Base-by-base conservation (phyloP, 2,888 invertebrate genomes). In the Osedax fenrisi region DNA sequence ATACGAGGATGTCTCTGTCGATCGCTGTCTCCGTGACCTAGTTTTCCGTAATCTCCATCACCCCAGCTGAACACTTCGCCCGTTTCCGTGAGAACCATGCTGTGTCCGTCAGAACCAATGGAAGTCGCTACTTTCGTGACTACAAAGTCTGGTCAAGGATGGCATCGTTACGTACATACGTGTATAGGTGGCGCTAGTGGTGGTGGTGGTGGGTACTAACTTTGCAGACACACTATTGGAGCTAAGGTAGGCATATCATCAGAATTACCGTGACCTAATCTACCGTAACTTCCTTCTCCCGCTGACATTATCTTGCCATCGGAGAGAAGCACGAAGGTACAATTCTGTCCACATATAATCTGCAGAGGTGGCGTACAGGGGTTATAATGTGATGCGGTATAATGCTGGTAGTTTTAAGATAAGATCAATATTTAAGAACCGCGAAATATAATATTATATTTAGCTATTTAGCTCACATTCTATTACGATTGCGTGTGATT, bases 61-160 rank as follows among this genome's bases (percentile, higher is more conserved):
- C 88, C 89, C 89, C 89, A 89, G 23, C 88, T 88, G 80, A 89
- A 89, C 26, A 89, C 89, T 81, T 89, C 89, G 0, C 89, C 89
- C 79, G 88, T 88, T 82, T 89, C 88, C 0, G 89, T 88, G 72
- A 89, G 80, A 0, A 89, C 89, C 79, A 89, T 82, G 80, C 87
- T 88, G 81, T 89, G 89, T 0, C 89, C 89, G 81, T 89, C 89
- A 0, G 88, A 88, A 1, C 89, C 89, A 74, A 88, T 87, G 0
- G 89, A 89, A 0, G 88, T 88, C 0, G 88, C 87, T 74, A 89
- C 80, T 79, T 88, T 87, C 13, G 87, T 87, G n/a, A 89, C 87
- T 0, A 88, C 88, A 83, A 88, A 89, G 13, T 88, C 88, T 86
- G 79, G 41, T 41, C 10, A 41, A 17, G 5, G 41, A 41, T 10